Evolutionary conservation across 1,140 invertebrate species (phyloP).

Genomic region (Pristionchus pacificus): DNA sequence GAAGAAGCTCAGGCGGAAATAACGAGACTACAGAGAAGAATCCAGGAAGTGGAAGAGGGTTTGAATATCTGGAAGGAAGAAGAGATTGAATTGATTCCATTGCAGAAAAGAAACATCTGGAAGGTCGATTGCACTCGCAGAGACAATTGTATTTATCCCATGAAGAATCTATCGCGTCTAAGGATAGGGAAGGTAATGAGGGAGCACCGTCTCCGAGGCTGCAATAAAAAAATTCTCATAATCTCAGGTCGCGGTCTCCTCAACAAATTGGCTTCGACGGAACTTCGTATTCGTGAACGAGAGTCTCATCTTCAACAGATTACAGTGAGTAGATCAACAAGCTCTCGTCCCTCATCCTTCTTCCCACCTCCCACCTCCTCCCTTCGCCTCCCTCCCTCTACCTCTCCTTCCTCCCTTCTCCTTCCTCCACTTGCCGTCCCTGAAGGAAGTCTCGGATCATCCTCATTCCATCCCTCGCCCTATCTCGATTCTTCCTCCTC

Average conservation of each 20-base stretch:
- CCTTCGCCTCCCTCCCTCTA: background rate
- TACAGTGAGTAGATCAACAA: slow-evolving; percentile 2
- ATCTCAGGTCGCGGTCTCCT: background rate
- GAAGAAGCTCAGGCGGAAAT: background rate
- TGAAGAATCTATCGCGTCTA: slow-evolving; percentile 21
- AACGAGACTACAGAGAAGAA: background rate
- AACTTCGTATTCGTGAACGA: slow-evolving; percentile 29
- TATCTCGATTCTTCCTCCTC: background rate
- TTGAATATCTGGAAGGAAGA: too few relatives aligned
- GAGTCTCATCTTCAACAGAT: slow-evolving; percentile 25
- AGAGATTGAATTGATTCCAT: too few relatives aligned
- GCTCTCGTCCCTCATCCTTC: background rate
- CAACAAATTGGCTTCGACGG: slow-evolving; percentile 16
- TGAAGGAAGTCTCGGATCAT: background rate
- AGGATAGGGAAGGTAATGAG: slow-evolving; percentile 17
- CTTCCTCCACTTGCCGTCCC: background rate
- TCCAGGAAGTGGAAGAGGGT: background rate
- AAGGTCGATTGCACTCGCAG: slow-evolving; percentile 19
- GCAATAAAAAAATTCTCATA: background rate
- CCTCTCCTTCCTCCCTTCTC: background rate
- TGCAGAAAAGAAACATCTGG: slow-evolving; percentile 22
- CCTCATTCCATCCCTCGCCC: background rate
- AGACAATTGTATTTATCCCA: slow-evolving; percentile 29
- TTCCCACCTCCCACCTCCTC: background rate
- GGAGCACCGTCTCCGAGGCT: background rate